Evolutionary conservation across 2,113 vertebrate genomes (phyloP).

Genomic region (Mastomys coucha): DNA sequence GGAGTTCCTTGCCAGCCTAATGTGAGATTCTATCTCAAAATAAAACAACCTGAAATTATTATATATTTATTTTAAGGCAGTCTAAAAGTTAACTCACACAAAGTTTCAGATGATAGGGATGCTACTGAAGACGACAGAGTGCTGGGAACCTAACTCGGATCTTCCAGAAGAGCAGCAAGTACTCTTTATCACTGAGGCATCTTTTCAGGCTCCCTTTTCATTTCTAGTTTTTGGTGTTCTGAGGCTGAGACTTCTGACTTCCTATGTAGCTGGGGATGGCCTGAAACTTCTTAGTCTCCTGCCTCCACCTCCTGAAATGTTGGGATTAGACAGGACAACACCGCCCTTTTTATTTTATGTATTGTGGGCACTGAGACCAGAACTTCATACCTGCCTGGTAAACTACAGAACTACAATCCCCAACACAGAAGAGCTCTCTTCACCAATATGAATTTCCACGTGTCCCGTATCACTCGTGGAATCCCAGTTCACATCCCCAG

Average conservation of each 20-base stretch:
- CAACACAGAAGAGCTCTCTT: not conserved
- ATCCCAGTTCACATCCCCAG: not conserved
- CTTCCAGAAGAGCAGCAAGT: not conserved
- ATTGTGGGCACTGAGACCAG: not conserved
- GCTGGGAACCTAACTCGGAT: not conserved
- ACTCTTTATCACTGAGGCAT: not conserved
- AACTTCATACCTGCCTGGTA: too few relatives aligned
- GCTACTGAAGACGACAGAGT: not conserved
- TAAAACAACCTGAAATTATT: not conserved
- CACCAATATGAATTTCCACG: not conserved
- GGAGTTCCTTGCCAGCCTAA: not conserved
- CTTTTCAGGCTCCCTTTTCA: not conserved
- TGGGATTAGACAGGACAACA: not conserved
- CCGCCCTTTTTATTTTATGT: not conserved
- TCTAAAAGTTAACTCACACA: not conserved
- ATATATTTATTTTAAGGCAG: not conserved
- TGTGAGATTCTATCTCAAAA: not conserved
- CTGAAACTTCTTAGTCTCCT: not conserved
- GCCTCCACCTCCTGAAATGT: not conserved
- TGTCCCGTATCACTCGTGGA: not conserved
- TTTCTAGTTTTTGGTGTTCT: not conserved
- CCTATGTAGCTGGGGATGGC: not conserved
- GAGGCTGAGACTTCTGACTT: not conserved
- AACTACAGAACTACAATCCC: not conserved
- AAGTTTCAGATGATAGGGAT: not conserved